Evolutionary conservation across 2,888 invertebrate genomes (phyloP), one percentile per base, ranked within the genome.

Genomic region (Andrena trimmerana): DNA sequence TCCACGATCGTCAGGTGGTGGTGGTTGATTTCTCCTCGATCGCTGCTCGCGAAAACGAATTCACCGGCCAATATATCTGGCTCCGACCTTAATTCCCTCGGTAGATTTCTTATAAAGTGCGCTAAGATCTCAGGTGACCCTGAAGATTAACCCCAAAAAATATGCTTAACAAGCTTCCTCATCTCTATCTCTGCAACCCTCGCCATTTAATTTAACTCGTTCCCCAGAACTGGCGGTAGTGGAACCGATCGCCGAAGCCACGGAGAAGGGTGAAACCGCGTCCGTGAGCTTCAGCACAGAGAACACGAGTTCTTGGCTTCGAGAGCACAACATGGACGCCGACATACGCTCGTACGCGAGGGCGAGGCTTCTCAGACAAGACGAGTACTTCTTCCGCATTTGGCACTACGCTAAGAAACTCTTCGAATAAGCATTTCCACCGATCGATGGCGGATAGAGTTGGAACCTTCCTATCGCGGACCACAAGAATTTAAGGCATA

Each of bases 381-480:
- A 98, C 94, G 98, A 99, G 95, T 99, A 99, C 95, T 99, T 98
- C 97, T 99, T 99, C 97, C 96, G 97, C 90, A 97, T 98, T 94
- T 98, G 97, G 97, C 97, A 97, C 94, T 97, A 97, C 92, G 97
- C 97, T 89, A 97, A 97, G 91, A 97, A 97, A 94, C 95, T 97
- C 83, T 97, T 97, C 94, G 97, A 97, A 95, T 97, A 96, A 96
- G 93, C 91, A 92, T 93, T 92, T 92, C 29, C 74, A 74, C 63
- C 48, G 27, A 67, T 59, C 42, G 67, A 75, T 4, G 48, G 24
- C 50, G 50, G 27, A 20, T 29, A 67, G 33, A 63, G 3, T 29
- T 10, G n/a, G 13, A 36, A 66, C 52, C 63, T 50, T 67, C 16
- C 73, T 8, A 74, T 31, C 65, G 60, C 78, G 75, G 77, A 81